Evolutionary conservation across 1,140 invertebrate genomes (phyloP).

Genomic region (Bombus breviceps): DNA sequence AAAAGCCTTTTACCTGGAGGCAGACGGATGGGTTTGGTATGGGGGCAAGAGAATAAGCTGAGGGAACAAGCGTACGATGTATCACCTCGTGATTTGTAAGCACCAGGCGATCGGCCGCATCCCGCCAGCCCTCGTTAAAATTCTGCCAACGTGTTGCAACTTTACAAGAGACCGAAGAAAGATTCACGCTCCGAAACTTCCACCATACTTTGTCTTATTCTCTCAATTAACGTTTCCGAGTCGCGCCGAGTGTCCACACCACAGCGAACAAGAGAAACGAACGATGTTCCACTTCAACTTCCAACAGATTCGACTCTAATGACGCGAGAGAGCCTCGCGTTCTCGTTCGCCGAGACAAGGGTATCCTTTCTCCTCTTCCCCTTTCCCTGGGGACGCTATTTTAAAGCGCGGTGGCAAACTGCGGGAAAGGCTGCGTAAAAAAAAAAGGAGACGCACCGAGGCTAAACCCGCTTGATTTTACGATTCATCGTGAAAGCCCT

Average conservation of each 20-base stretch:
- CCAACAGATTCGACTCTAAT: background rate
- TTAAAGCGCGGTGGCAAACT: background rate
- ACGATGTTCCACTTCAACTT: background rate
- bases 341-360: background rate
- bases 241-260: background rate
- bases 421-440: too few relatives aligned
- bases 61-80: conserved; percentile 50
- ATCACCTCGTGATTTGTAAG: conserved; percentile 61
- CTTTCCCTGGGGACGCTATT: background rate
- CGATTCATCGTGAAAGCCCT: conserved; percentile 6
- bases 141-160: conserved; percentile 44
- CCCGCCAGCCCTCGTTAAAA: conserved; percentile 47
- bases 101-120: conserved; percentile 37
- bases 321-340: background rate
- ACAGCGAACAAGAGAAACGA: background rate
- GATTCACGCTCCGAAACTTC: background rate
- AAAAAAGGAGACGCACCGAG: background rate
- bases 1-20: conserved; percentile 18
- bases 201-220: background rate
- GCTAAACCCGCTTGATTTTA: conserved; percentile 5
- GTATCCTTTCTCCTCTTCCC: background rate
- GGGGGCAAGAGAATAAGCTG: conserved; percentile 31
- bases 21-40: background rate
- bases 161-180: conserved; percentile 38
- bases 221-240: conserved; percentile 16